Conservation (phyloP, 1,140 invertebrate species). For the Formica selysi region DNA sequence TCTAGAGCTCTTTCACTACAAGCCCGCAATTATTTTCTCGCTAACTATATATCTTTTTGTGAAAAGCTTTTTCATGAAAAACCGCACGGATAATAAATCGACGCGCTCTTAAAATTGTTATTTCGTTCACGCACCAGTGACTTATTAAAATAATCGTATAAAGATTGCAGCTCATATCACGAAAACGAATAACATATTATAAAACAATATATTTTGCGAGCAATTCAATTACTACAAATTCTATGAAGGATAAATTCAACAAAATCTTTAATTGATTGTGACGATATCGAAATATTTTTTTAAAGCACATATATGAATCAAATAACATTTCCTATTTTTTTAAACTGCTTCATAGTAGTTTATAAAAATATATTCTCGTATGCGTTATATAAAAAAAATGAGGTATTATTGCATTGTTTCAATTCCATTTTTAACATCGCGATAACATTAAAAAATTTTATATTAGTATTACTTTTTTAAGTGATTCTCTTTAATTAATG, state of each 20-base stretch:
- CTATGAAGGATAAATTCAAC: slow-evolving; percentile 15
- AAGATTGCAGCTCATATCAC: slow-evolving; percentile 7
- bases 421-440: not conserved
- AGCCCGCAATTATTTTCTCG: slow-evolving; percentile 38
- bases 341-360: not conserved
- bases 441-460: not conserved
- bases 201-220: not conserved
- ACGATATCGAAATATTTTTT: slow-evolving; percentile 16
- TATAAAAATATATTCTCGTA: slow-evolving; percentile 10
- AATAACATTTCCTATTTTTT: not conserved
- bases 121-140: slow-evolving; percentile 2
- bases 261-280: slow-evolving; percentile 14
- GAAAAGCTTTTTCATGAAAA: slow-evolving; percentile 16
- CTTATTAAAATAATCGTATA: slow-evolving; percentile 28
- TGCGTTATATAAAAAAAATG: not conserved
- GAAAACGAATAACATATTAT: slow-evolving; percentile 1
- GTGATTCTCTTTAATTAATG: not conserved
- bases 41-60: not conserved
- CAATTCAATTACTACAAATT: slow-evolving; percentile 16
- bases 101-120: slow-evolving; percentile 33
- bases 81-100: slow-evolving; percentile 35
- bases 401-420: not conserved
- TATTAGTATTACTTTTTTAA: not conserved
- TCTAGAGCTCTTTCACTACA: not conserved
- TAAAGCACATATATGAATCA: not conserved